Conservation (phyloP, 23 tunicate genomes). For the Halocynthia roretzi region DNA sequence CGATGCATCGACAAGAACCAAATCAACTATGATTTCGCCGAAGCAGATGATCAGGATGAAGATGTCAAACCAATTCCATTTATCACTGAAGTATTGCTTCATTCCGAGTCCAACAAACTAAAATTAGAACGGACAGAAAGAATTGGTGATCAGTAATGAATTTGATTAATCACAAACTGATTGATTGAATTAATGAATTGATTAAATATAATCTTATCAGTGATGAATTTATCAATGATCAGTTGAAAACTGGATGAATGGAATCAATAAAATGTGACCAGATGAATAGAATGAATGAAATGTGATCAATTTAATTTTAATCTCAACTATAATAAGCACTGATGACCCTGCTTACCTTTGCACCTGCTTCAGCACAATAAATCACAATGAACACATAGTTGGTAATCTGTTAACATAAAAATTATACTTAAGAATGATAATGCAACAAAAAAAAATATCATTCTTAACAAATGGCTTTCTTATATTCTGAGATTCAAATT, state of each 20-base stretch:
- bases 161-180: neutral
- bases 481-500: no score
- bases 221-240: no score
- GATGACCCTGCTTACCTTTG: conserved; percentile 25
- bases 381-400: conserved; percentile 50
- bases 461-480: no score
- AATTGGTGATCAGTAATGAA: neutral
- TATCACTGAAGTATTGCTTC: conserved; percentile 36
- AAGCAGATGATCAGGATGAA: conserved; percentile 49
- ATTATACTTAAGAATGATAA: no score
- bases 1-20: conserved; percentile 25
- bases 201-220: no score
- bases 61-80: conserved; percentile 81
- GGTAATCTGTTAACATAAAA: conserved; percentile 22
- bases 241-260: no score
- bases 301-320: no score
- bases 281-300: no score
- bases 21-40: conserved; percentile 60
- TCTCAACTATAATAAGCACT: no score
- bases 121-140: conserved; percentile 1
- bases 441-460: neutral
- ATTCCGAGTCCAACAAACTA: conserved; percentile 59
- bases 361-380: conserved; percentile 39
- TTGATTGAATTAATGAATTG: no score
- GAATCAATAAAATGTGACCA: no score